These are phyloP conservation scores for Perca fluviatilis DNA, from an alignment of 2,113 vertebrate species.

Conservation along the genomic window DNA sequence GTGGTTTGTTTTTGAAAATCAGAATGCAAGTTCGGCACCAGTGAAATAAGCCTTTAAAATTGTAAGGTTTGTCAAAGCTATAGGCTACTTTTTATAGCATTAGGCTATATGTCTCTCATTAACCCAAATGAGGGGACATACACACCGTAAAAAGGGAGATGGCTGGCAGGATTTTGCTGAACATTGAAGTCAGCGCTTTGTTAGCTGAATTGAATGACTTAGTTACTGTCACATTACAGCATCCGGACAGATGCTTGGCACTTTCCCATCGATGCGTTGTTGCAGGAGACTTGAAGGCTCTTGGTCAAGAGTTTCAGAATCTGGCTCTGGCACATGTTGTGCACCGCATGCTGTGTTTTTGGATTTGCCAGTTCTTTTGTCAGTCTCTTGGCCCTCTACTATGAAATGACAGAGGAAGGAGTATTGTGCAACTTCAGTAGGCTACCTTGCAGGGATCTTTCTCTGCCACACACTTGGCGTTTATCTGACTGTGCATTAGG, in stretches of 20 bases:
- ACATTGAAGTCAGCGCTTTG: not conserved
- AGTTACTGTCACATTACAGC: constrained; percentile 30
- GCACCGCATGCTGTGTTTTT: constrained; percentile 26
- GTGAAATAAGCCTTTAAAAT: not conserved
- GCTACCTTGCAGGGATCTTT: constrained; percentile 40
- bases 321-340: constrained; percentile 42
- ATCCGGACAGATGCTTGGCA: constrained; percentile 52
- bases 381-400: constrained; percentile 55
- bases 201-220: constrained; percentile 31
- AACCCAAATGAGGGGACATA: not conserved
- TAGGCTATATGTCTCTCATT: not conserved
- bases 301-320: constrained; percentile 49
- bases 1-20: not conserved
- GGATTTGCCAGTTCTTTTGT: constrained; percentile 56
- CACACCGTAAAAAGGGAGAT: not conserved
- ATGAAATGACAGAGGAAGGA: constrained; percentile 46
- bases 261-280: not conserved
- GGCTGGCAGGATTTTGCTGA: not conserved
- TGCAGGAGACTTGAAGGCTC: constrained; percentile 16
- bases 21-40: not conserved
- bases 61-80: not conserved
- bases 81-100: not conserved
- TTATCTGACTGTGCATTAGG: constrained; percentile 19
- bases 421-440: constrained; percentile 28
- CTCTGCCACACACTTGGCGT: constrained; percentile 17